These are phyloP conservation scores for Acanthosepion esculentum DNA, from an alignment of 2,888 invertebrate species.

Conservation along the genomic window DNA sequence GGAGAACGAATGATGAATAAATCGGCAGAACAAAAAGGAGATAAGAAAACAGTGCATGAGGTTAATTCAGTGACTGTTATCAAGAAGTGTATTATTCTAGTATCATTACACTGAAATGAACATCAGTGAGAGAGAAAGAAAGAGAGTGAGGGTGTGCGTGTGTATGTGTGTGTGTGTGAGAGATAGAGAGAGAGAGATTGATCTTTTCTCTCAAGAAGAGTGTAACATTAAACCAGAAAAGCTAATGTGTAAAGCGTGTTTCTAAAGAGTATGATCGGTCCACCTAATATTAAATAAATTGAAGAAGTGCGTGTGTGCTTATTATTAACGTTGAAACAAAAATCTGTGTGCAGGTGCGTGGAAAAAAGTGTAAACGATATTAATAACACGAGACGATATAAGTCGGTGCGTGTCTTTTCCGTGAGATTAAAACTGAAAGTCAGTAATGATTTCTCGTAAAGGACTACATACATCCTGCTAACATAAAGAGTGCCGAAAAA, in stretches of 20 bases:
- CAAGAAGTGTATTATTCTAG: neutral
- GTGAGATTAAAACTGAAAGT: too few relatives aligned
- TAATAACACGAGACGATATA: too few relatives aligned
- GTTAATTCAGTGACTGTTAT: too few relatives aligned
- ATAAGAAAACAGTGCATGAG: neutral
- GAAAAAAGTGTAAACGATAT: too few relatives aligned
- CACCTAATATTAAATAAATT: neutral
- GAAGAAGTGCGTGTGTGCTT: neutral
- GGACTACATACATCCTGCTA: too few relatives aligned
- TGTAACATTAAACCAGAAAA: neutral
- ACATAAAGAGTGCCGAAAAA: too few relatives aligned
- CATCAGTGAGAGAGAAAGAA: neutral
- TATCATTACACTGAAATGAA: conserved; percentile 1
- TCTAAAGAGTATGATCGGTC: neutral
- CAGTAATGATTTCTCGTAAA: too few relatives aligned
- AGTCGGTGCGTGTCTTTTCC: too few relatives aligned
- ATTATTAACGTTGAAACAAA: neutral
- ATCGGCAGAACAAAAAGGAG: neutral
- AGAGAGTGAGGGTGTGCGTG: neutral
- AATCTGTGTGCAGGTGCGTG: neutral
- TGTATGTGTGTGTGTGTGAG: neutral
- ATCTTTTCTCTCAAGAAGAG: neutral
- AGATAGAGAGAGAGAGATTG: neutral
- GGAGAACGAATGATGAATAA: conserved; percentile 2
- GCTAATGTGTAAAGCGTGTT: conserved; percentile 13